Evolutionary conservation across 2,888 invertebrate genomes (phyloP).

Genomic region (Calephelis perditalis): DNA sequence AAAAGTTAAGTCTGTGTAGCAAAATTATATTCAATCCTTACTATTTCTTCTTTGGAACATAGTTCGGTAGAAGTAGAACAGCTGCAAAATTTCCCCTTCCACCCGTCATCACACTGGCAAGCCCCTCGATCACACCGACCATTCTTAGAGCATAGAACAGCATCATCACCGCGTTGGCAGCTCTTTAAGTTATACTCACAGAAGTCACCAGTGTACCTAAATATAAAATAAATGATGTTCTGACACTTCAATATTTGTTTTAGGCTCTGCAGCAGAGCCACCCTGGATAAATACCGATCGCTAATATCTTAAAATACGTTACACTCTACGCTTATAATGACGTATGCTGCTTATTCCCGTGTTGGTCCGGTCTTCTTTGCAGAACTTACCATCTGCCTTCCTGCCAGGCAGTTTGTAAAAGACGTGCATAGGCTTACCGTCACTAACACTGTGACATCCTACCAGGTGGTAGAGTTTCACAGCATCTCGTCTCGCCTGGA

Average conservation of each 20-base stretch:
- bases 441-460: too few relatives aligned
- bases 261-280: too few relatives aligned
- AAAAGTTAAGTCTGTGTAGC: too few relatives aligned
- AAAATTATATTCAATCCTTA: conserved; percentile 28
- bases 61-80: conserved; percentile 32
- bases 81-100: conserved; percentile 58
- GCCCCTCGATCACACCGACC: conserved; percentile 82
- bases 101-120: conserved; percentile 68
- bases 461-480: too few relatives aligned
- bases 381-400: too few relatives aligned
- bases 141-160: conserved; percentile 70
- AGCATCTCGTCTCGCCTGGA: too few relatives aligned
- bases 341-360: too few relatives aligned
- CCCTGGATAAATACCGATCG: neutral
- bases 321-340: too few relatives aligned
- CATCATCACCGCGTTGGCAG: conserved; percentile 38
- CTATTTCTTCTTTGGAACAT: conserved; percentile 37
- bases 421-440: too few relatives aligned
- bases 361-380: too few relatives aligned
- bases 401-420: too few relatives aligned
- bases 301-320: too few relatives aligned
- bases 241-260: neutral
- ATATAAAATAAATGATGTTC: conserved; percentile 8
- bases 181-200: conserved; percentile 52
- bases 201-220: conserved; percentile 44